These are phyloP conservation scores for Chionomys nivalis DNA, from an alignment of 2,113 vertebrate species.

Conservation along the genomic window DNA sequence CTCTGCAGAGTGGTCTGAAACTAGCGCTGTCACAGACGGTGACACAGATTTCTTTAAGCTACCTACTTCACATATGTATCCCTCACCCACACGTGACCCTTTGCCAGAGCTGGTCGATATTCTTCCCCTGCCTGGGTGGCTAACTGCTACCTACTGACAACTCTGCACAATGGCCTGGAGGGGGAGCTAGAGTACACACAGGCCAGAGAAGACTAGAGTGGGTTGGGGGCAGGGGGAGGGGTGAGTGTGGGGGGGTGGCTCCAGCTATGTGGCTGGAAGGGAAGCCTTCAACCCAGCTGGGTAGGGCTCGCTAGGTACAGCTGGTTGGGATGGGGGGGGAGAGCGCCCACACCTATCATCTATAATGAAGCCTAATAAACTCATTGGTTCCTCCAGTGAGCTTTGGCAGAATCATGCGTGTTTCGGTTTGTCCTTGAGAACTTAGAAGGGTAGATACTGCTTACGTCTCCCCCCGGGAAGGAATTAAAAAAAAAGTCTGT, in stretches of 20 bases:
- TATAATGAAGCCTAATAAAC: neutral
- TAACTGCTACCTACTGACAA: too few relatives aligned
- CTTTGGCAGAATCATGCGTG: neutral
- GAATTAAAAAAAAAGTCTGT: neutral
- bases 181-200: neutral
- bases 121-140: neutral
- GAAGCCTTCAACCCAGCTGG: neutral
- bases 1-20: neutral
- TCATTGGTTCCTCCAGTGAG: neutral
- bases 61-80: neutral
- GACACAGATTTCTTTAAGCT: too few relatives aligned
- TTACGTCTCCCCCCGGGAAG: neutral
- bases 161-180: neutral
- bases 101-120: neutral
- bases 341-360: neutral
- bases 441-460: neutral
- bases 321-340: neutral
- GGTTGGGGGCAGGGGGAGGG: rapidly evolving
- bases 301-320: neutral
- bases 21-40: neutral
- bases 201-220: neutral
- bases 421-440: neutral
- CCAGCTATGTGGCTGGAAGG: neutral
- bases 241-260: neutral
- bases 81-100: neutral